Conservation (phyloP, 92 coral and sea anemone species). For the Zoanthus gigantus region DNA sequence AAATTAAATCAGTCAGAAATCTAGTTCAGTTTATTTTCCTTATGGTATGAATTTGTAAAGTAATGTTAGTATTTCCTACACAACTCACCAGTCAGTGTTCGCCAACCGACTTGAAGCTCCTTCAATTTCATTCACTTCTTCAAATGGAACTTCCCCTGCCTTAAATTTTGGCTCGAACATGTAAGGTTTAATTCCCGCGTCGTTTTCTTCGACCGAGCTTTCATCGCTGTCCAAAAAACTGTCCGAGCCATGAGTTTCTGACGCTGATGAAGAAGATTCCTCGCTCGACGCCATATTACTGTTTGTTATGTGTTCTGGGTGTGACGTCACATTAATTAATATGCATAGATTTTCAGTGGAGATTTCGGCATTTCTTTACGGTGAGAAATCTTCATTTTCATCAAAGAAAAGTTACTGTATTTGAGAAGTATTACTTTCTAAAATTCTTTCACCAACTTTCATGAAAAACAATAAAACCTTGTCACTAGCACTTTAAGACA, state of each 20-base stretch:
- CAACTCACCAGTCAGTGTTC: slow-evolving; percentile 16
- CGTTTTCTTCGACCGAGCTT: slow-evolving; percentile 9
- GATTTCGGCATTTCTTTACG: neutral
- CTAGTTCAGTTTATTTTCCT: neutral
- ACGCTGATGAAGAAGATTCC: neutral
- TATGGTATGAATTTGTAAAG: neutral
- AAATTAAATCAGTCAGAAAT: slow-evolving; percentile 9
- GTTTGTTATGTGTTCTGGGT: neutral
- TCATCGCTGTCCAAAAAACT: neutral
- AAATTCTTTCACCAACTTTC: no score
- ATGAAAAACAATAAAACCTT: no score
- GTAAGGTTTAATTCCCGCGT: neutral
- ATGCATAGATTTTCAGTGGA: neutral
- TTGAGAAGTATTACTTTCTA: no score
- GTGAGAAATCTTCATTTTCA: no score
- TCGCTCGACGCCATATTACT: neutral
- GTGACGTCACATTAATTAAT: neutral
- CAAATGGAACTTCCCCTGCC: neutral
- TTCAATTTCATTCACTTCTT: neutral
- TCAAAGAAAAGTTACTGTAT: no score
- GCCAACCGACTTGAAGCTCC: slow-evolving; percentile 23
- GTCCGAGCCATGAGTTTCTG: slow-evolving; percentile 22
- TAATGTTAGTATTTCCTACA: neutral
- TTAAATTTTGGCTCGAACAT: slow-evolving; percentile 1
- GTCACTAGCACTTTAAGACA: no score